Evolutionary conservation across 1,140 invertebrate genomes (phyloP).

Genomic region (Mercenaria mercenaria): DNA sequence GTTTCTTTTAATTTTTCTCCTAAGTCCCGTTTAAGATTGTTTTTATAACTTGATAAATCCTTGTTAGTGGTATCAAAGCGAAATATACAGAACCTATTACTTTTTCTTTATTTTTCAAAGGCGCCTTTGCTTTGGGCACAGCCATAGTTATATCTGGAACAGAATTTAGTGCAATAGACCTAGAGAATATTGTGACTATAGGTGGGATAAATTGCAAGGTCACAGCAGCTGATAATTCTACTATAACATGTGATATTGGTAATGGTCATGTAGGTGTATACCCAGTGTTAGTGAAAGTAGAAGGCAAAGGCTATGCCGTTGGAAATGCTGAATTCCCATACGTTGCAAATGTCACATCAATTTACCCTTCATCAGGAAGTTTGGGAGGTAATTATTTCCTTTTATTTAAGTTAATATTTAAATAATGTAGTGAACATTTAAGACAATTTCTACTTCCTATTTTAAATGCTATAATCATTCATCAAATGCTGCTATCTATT

Average conservation of each 20-base stretch:
- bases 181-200: constrained; percentile 73
- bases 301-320: constrained; percentile 69
- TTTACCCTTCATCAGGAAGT: constrained; percentile 72
- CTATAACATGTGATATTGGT: constrained; percentile 73
- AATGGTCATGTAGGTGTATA: constrained; percentile 75
- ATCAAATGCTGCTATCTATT: too few species aligned
- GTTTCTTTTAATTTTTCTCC: too few species aligned
- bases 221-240: constrained; percentile 53
- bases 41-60: too few species aligned
- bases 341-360: constrained; percentile 59
- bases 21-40: too few species aligned
- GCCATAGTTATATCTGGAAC: constrained; percentile 74
- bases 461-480: too few species aligned
- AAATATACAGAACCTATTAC: too few species aligned
- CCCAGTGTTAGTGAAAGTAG: constrained; percentile 72
- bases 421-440: too few species aligned
- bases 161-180: constrained; percentile 63
- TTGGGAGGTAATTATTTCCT: constrained; percentile 68
- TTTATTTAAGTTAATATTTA: too few species aligned
- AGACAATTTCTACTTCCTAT: too few species aligned
- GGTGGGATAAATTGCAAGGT: constrained; percentile 68
- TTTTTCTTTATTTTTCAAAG: too few species aligned
- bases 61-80: too few species aligned
- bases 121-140: too few species aligned
- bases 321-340: constrained; percentile 70